Conservation (phyloP, 2,797 vertebrate species). For the Gallirallus australis region DNA sequence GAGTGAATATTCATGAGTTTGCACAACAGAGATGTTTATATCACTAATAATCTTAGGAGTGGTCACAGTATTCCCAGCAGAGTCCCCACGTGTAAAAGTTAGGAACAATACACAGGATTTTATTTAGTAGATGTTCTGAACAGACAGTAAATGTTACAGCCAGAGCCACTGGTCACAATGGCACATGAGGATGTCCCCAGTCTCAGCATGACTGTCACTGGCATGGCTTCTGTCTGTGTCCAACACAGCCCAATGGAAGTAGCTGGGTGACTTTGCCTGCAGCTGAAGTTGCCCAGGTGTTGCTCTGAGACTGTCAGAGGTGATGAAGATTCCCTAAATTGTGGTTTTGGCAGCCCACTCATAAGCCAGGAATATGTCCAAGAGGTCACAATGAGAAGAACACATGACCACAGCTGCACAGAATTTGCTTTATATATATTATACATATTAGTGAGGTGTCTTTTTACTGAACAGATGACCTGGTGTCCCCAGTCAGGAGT, state of each 20-base stretch:
- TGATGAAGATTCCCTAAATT: background rate
- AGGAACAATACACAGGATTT: background rate
- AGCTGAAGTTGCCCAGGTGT: background rate
- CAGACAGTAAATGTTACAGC: background rate
- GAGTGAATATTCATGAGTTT: background rate
- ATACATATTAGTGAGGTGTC: background rate
- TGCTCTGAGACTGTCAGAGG: background rate
- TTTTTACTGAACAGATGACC: background rate
- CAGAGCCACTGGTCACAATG: accelerated
- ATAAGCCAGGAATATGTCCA: background rate
- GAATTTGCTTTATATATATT: background rate
- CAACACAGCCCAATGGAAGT: background rate
- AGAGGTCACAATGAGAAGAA: background rate
- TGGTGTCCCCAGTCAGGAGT: background rate
- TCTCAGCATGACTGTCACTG: background rate
- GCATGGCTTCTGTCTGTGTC: background rate
- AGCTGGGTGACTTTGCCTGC: background rate
- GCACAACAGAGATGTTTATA: background rate
- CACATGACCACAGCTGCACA: background rate
- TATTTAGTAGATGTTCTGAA: background rate
- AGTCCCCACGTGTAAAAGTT: background rate
- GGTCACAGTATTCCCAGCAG: background rate
- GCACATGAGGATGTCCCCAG: background rate
- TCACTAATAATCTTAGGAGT: background rate
- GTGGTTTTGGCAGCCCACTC: background rate